These are phyloP conservation scores for Crocodylus rhombifer DNA, from an alignment of 2,797 vertebrate species.

Conservation along the genomic window DNA sequence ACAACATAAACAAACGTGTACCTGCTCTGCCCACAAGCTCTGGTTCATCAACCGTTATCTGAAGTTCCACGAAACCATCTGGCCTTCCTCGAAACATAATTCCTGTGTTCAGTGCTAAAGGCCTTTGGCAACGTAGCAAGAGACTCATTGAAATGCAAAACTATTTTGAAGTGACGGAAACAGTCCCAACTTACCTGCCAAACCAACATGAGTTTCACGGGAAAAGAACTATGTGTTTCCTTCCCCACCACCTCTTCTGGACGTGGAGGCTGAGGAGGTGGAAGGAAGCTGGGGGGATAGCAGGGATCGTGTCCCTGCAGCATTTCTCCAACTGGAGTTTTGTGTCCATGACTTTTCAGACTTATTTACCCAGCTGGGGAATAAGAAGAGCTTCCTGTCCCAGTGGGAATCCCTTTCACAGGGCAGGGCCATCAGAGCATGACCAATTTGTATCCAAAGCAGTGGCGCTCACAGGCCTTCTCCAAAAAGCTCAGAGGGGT, in stretches of 20 bases:
- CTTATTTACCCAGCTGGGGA: neutral
- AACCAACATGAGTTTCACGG: accelerated
- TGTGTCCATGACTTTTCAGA: neutral
- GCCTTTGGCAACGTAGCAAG: neutral
- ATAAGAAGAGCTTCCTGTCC: neutral
- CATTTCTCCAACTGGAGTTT: neutral
- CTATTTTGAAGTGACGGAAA: accelerated
- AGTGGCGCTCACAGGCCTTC: neutral
- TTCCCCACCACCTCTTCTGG: accelerated
- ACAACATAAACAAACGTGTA: too few species aligned
- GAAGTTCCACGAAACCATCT: neutral
- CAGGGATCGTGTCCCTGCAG: neutral
- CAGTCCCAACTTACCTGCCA: neutral
- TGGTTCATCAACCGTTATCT: neutral
- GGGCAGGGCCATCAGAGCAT: neutral
- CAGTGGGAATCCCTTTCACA: neutral
- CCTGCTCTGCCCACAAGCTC: neutral
- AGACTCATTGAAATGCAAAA: neutral
- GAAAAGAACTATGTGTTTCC: accelerated
- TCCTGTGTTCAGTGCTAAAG: neutral
- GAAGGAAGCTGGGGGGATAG: neutral
- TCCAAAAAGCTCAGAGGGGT: neutral
- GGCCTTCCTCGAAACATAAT: neutral
- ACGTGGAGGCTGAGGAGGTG: neutral
- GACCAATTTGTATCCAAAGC: neutral